Conservation (phyloP, 2,113 vertebrate genomes). For the Numida meleagris region DNA sequence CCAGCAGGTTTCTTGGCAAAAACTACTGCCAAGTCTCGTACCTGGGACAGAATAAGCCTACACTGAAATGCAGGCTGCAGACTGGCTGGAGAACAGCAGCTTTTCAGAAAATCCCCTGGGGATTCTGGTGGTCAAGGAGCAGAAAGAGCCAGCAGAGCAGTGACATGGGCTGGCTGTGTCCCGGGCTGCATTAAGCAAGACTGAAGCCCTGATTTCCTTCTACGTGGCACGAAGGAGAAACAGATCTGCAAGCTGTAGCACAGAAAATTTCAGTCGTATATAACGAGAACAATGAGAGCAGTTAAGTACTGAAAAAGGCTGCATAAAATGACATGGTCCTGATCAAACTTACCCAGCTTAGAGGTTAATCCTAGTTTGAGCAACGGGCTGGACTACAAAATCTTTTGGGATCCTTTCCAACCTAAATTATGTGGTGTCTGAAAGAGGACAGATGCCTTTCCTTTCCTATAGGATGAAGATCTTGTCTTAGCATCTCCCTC, state of each 20-base stretch:
- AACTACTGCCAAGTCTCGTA: neutral
- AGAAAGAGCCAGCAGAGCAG: neutral
- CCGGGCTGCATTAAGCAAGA: fast-evolving
- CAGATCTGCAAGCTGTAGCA: neutral
- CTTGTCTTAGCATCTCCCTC: neutral
- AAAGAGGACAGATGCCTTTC: neutral
- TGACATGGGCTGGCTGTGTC: neutral
- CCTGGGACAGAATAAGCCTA: neutral
- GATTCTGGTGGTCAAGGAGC: neutral
- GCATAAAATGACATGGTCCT: neutral
- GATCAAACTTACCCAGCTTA: neutral
- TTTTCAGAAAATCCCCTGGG: neutral
- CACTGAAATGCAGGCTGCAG: neutral
- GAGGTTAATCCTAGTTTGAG: neutral
- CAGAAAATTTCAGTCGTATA: neutral
- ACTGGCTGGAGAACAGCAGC: neutral
- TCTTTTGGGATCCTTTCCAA: neutral
- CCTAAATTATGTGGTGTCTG: neutral
- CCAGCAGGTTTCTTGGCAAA: neutral
- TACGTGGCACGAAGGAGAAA: fast-evolving
- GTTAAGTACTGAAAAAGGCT: neutral
- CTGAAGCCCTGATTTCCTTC: neutral
- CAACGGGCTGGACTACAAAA: neutral
- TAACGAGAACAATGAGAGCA: neutral
- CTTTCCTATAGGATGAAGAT: neutral